Evolutionary conservation across 2,797 vertebrate species (phyloP).

Genomic region (Nyctibius grandis): DNA sequence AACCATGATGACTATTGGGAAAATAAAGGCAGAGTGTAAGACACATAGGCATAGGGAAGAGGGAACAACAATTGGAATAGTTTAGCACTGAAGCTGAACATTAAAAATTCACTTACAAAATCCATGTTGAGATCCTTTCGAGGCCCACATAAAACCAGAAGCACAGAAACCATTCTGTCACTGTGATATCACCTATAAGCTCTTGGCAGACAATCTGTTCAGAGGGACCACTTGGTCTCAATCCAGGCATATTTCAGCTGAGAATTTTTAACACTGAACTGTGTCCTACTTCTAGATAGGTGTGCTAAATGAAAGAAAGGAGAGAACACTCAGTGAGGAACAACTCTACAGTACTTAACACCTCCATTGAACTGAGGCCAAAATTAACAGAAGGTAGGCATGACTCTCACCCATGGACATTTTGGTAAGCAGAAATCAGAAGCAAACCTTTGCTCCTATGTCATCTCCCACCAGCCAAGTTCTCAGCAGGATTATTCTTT

Average conservation of each 20-base stretch:
- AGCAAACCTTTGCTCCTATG: background rate
- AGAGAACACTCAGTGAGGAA: background rate
- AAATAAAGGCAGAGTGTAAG: background rate
- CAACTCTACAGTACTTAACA: background rate
- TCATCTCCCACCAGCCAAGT: background rate
- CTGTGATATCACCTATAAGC: background rate
- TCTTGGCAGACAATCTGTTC: background rate
- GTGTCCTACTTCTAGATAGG: background rate
- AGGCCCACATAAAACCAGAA: background rate
- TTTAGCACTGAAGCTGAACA: background rate
- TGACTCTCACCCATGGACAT: rapidly evolving
- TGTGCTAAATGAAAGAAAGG: background rate
- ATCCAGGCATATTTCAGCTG: background rate
- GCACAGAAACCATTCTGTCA: background rate
- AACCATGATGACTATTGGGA: background rate
- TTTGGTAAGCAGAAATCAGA: background rate
- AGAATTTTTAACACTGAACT: background rate
- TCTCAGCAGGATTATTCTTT: background rate
- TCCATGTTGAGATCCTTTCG: background rate
- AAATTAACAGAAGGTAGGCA: background rate
- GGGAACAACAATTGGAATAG: background rate
- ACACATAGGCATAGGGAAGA: background rate
- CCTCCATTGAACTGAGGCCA: background rate
- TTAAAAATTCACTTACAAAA: background rate
- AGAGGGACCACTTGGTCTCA: background rate